Percentiles rank a stretch among this genome's conserved stretches.
Conservation (phyloP, 1,140 invertebrate genomes). For the Atta colombica region DNA sequence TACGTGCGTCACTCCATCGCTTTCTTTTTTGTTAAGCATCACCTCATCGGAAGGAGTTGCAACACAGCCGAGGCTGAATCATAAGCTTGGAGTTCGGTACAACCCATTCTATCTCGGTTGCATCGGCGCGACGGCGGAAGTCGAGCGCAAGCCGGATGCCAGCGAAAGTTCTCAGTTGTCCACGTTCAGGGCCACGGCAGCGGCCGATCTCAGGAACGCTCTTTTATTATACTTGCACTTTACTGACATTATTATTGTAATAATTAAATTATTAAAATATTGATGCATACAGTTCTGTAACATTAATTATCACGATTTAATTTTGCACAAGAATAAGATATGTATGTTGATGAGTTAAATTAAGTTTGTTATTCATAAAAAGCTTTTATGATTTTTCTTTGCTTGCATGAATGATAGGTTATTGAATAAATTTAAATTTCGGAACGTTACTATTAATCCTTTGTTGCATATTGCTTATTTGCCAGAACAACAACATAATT, state of each 20-base stretch:
- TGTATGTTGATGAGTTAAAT: not conserved
- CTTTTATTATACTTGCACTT: slow-evolving; percentile 24
- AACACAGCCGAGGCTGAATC: slow-evolving; percentile 76
- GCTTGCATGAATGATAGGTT: not conserved
- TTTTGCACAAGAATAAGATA: not conserved
- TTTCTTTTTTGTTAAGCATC: slow-evolving; percentile 83
- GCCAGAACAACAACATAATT: no score
- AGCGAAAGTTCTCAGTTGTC: slow-evolving; percentile 68
- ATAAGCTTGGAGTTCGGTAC: slow-evolving; percentile 27
- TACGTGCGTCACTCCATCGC: slow-evolving; percentile 33
- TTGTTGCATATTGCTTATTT: no score
- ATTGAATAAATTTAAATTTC: not conserved
- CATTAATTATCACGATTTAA: not conserved
- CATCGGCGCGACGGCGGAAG: slow-evolving; percentile 57
- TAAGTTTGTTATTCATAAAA: not conserved
- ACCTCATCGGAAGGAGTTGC: slow-evolving; percentile 50
- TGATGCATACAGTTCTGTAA: not conserved
- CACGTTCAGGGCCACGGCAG: slow-evolving; percentile 61
- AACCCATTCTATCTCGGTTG: slow-evolving; percentile 37
- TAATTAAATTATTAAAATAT: not conserved
- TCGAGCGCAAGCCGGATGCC: slow-evolving; percentile 64
- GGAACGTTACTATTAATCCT: no score
- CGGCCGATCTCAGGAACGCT: slow-evolving; percentile 6
- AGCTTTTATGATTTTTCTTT: not conserved
- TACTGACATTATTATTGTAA: not conserved